Conservation (phyloP, 2,888 invertebrate genomes). For the Ectropis crepuscularia region DNA sequence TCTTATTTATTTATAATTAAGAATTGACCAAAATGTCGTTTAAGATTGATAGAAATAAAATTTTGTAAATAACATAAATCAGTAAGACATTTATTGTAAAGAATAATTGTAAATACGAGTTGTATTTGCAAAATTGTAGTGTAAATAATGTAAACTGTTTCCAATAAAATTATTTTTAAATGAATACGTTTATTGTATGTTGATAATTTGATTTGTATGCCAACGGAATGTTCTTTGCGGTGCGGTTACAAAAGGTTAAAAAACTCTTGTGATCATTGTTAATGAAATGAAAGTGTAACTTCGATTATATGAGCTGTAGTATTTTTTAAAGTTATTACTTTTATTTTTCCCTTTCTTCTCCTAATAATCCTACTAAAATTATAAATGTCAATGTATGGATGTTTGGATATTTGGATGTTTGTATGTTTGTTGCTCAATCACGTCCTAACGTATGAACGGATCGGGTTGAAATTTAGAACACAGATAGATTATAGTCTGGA, state of each 20-base stretch:
- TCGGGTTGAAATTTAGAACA: no score
- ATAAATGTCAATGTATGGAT: no score
- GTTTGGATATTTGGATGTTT: neutral
- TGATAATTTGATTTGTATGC: conserved; percentile 71
- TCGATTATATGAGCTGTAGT: conserved; percentile 84
- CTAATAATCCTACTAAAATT: neutral
- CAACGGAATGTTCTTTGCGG: conserved; percentile 77
- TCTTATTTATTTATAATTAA: conserved; percentile 70
- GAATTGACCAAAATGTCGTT: conserved; percentile 82
- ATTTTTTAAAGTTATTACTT: conserved; percentile 67
- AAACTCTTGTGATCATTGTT: conserved; percentile 83
- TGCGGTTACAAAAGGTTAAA: conserved; percentile 72
- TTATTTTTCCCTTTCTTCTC: conserved; percentile 46
- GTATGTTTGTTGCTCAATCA: no score
- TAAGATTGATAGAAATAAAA: conserved; percentile 69
- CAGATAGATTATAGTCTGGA: no score
- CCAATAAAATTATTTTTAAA: conserved; percentile 74
- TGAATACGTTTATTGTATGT: conserved; percentile 67
- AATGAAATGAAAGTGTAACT: conserved; percentile 82
- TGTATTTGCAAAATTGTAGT: conserved; percentile 80
- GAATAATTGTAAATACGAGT: conserved; percentile 72
- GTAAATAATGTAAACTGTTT: conserved; percentile 74
- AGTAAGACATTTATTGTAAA: conserved; percentile 65
- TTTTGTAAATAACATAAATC: conserved; percentile 65
- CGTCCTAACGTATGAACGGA: no score